These are phyloP conservation scores for Drosophila pseudotalamancana DNA, from an alignment of 2,888 invertebrate species.

Conservation along the genomic window DNA sequence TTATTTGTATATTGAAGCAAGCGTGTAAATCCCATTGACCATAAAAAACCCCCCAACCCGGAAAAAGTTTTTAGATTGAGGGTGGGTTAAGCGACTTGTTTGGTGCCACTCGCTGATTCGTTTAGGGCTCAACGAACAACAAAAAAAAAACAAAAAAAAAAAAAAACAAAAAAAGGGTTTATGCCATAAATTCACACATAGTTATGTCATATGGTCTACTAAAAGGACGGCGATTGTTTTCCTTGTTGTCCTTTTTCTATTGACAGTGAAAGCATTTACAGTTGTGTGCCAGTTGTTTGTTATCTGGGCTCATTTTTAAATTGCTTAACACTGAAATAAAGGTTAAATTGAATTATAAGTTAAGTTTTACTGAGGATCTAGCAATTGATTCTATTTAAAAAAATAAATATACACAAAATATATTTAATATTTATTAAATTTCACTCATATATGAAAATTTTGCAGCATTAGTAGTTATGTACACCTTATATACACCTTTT, in stretches of 20 bases:
- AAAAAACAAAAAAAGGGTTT: constrained; percentile 77
- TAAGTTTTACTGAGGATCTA: background rate
- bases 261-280: constrained; percentile 31
- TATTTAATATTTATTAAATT: no score
- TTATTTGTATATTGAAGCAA: constrained; percentile 80
- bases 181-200: constrained; percentile 80
- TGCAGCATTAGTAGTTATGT: no score
- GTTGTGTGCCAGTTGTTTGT: constrained; percentile 41
- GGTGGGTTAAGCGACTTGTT: constrained; percentile 16
- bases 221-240: constrained; percentile 28
- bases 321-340: constrained; percentile 28
- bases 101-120: constrained; percentile 63
- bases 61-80: constrained; percentile 5
- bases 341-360: background rate
- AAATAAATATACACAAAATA: no score
- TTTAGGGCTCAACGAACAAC: constrained; percentile 35
- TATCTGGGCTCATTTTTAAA: constrained; percentile 44
- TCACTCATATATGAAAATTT: no score
- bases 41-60: constrained; percentile 20
- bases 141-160: constrained; percentile 38
- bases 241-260: constrained; percentile 19
- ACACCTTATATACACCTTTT: no score
- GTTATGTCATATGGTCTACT: constrained; percentile 72
- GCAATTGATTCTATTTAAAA: background rate
- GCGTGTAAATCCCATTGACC: constrained; percentile 72